Base-by-base conservation (phyloP, 1,140 invertebrate species). In the Acromyrmex echinatior region DNA sequence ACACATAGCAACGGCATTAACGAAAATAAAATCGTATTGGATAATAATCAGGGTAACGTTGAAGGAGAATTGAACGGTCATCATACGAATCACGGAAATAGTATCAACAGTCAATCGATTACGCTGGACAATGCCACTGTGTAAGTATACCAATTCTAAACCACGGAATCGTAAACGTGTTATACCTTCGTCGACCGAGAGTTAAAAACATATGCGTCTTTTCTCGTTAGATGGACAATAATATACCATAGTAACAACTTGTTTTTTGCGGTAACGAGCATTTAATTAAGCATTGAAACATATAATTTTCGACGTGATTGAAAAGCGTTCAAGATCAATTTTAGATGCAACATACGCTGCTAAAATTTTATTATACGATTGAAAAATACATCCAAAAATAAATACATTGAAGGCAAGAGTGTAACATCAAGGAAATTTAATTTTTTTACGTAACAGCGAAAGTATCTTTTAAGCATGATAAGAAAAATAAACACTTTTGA, bases 81-180 rank as follows among this genome's bases (percentile, higher is more conserved):
- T 81, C 94, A 95, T 76, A 93, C 92, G 88, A 95, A 95, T 93
- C 93, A 95, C 84, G 93, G 93, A 71, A 94, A 94, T 85, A 92
- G 92, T 86, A 95, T 95, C 92, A 94, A 94, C 92, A 94, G 86
- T 90, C 94, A 95, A 92, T 94, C 93, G 63, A 94, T 95, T 81
- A 85, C 94, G 81, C 92, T 95, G 92, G 95, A 95, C 89, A 95
- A 95, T 95, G 94, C 94, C 86, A 94, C 95, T 92, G 95, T 95
- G 95, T 95, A 94, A 95, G 95, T 95, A 95, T 93, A 82, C 49
- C 21, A 89, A 91, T 84, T 87, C 80, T 84, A 87, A 86, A 77
- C 81, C 76, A 87, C 85, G 86, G 56, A 90, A 84, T 82, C n/a
- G 73, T 74, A 81, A 89, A 65, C 68, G 60, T 66, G 51, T 87